Evolutionary conservation across 1,140 invertebrate species (phyloP), one percentile per base, ranked within the genome.

Genomic region (Frieseomelitta varia): DNA sequence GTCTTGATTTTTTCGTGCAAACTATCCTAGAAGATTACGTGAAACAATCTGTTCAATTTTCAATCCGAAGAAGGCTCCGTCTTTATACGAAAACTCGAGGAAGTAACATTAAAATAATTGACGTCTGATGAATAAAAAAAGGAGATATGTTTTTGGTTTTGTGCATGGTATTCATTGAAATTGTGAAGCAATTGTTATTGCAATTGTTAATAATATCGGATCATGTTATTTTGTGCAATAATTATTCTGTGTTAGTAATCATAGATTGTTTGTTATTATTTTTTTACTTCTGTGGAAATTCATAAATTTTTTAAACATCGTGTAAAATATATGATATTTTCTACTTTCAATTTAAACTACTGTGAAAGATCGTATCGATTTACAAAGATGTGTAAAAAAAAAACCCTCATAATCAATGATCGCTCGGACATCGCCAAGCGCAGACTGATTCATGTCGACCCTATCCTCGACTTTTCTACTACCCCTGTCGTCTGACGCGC

Each of bases 361-460:
- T 51, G 15, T 12, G 12, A 14, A 71, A 24, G 1, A 51, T 1
- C 2, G 11, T 21, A 12, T 56, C 19, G 21, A 34, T 34, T 47
- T 11, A 51, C 39, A 27, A 47, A 10, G 14, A 53, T 8, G 2
- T 65, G 11, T 11, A 65, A 65, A 27, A 65, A 65, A 27, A 19
- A 51, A 24, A 15, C n/a, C 17, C n/a, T 51, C 8, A 27, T n/a
- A 0, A 17, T 11, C 11, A 27, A 55, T 19, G n/a, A n/a, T 30
- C 68, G 2, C 73, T 47, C 67, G 12, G 21, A 4, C 65, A 21
- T 39, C 17, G n/a, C 10, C 34, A 15, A 58, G 15, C 17, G 39
- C 53, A n/a, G 53, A 78, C 81, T 83, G 75, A 69, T 58, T n/a
- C 27, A 8, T 21, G 34, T 17, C 63, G 58, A 65, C 27, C 39